Conservation (phyloP, 2,888 invertebrate genomes). For the Ennomos quercinarius region DNA sequence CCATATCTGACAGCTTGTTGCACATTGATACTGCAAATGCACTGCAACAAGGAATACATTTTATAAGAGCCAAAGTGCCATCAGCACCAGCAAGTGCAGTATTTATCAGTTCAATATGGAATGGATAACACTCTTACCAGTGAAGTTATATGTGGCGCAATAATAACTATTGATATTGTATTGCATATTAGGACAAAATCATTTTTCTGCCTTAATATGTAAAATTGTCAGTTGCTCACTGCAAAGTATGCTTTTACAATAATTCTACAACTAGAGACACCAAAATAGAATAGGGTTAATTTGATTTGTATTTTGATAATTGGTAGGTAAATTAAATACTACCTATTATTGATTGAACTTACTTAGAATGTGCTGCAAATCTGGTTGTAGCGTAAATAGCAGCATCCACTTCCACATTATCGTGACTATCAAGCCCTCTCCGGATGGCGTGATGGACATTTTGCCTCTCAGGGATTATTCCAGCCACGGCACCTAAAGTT, state of each 20-base stretch:
- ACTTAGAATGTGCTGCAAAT: constrained; percentile 98
- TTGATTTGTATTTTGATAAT: too few species aligned
- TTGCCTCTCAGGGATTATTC: constrained; percentile 96
- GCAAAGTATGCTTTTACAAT: too few species aligned
- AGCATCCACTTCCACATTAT: constrained; percentile 97
- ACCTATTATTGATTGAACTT: constrained; percentile 48
- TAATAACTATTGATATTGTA: too few species aligned
- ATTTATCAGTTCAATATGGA: too few species aligned
- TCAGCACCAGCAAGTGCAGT: too few species aligned
- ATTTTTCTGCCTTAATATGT: too few species aligned
- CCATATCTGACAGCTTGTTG: constrained; percentile 97
- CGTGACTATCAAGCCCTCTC: constrained; percentile 96
- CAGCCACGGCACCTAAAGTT: constrained; percentile 96
- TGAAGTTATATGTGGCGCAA: too few species aligned
- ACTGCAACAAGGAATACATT: constrained; percentile 74
- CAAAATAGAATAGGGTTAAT: neutral
- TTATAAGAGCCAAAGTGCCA: too few species aligned
- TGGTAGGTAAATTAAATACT: too few species aligned
- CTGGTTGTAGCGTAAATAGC: constrained; percentile 97
- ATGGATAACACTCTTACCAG: too few species aligned
- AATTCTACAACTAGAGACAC: neutral
- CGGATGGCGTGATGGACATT: constrained; percentile 98
- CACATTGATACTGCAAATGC: constrained; percentile 98
- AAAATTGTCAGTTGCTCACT: too few species aligned
- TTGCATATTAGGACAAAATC: too few species aligned